A percentile compares a stretch with the other conserved stretches of the same genome.
phyloP scores from a whole-genome alignment of 2,113 vertebrate species.

The Erythrocercus mccallii region DNA sequence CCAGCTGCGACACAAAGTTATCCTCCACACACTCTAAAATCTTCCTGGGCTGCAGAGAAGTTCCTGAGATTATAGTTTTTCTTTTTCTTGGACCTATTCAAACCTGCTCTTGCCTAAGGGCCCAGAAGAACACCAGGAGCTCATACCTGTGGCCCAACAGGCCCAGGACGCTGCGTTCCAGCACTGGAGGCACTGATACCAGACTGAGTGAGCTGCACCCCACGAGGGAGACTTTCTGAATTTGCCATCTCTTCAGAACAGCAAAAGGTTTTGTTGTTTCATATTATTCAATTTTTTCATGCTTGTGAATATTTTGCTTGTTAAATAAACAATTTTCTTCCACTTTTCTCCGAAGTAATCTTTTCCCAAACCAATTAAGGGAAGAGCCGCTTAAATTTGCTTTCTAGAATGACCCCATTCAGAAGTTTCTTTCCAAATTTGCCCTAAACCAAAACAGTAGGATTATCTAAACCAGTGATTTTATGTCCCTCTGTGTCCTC shows the following conservation, averaged over 20 bases:
- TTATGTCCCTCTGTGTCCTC: background rate
- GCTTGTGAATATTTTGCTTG: background rate
- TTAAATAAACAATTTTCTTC: background rate
- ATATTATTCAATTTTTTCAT: background rate
- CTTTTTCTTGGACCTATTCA: background rate
- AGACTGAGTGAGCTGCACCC: background rate
- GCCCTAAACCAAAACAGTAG: background rate
- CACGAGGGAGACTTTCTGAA: background rate
- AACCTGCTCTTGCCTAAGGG: background rate
- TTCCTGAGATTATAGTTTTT: background rate
- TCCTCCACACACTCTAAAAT: too few relatives aligned
- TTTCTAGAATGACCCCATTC: background rate
- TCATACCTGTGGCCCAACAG: background rate
- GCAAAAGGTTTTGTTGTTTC: background rate
- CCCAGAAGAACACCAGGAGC: background rate
- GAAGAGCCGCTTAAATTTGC: background rate
- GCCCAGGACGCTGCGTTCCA: background rate
- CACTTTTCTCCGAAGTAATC: background rate
- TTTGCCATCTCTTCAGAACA: background rate
- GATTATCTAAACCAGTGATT: accelerated
- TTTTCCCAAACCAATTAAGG: background rate
- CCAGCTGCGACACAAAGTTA: too few relatives aligned
- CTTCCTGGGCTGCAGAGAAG: background rate
- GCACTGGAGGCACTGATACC: background rate
- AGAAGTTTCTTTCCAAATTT: background rate